phyloP scores from a whole-genome alignment of 2,888 invertebrate genomes.

The Hofmannophila pseudospretella region DNA sequence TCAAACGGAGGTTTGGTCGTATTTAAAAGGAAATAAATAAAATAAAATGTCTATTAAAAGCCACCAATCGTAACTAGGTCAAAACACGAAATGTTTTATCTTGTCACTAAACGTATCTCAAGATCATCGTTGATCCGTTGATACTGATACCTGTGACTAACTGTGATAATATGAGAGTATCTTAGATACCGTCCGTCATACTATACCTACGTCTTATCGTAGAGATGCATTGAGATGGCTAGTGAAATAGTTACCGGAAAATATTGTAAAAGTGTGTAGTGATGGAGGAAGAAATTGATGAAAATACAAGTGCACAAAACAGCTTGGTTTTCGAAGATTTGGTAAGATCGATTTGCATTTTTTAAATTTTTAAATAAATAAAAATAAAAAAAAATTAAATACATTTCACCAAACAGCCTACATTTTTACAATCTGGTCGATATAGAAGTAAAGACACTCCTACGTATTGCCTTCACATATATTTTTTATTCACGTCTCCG shows the following conservation, averaged over 20 bases:
- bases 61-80: constrained; percentile 17
- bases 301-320: neutral
- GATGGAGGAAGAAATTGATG: neutral
- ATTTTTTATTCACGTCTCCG: no score
- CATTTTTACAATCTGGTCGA: no score
- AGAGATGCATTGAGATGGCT: neutral
- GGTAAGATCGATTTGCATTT: no score
- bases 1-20: no score
- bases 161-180: constrained; percentile 5
- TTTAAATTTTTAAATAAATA: no score
- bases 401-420: no score
- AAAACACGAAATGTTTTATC: constrained; percentile 18
- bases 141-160: neutral
- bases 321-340: neutral
- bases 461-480: no score
- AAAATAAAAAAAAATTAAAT: no score
- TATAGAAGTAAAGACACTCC: no score
- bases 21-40: no score
- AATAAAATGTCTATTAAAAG: no score
- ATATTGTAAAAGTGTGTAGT: neutral
- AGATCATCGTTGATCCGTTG: constrained; percentile 23
- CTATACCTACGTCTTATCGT: neutral
- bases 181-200: neutral
- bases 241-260: neutral
- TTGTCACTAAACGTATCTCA: constrained; percentile 22